phyloP scores from a whole-genome alignment of 2,888 invertebrate genomes.

The Eilema griseolum region DNA sequence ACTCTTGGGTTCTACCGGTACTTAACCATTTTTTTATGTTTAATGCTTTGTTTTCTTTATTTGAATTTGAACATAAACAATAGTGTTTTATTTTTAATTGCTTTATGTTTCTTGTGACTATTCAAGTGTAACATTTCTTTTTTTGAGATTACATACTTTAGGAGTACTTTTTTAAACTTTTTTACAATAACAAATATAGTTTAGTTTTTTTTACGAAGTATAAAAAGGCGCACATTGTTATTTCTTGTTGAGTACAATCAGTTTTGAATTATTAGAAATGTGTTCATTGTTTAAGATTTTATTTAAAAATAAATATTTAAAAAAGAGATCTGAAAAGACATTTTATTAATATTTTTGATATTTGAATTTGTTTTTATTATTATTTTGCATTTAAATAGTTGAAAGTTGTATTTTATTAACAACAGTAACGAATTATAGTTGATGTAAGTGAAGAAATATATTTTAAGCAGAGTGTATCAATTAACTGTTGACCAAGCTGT shows the following conservation, averaged over 20 bases:
- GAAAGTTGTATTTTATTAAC: constrained; percentile 18
- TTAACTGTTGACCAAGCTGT: constrained; percentile 43
- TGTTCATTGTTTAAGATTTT: constrained; percentile 37
- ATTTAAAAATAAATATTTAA: too few species aligned
- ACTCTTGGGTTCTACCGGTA: too few species aligned
- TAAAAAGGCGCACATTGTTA: constrained; percentile 20
- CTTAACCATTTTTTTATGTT: too few species aligned
- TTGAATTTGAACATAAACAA: constrained; percentile 5
- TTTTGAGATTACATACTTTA: constrained; percentile 16
- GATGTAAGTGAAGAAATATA: constrained; percentile 25
- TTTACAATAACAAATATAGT: constrained; percentile 11
- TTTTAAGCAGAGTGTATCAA: constrained; percentile 32
- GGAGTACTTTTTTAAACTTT: constrained; percentile 16
- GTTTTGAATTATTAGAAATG: constrained; percentile 39
- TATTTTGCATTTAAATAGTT: constrained; percentile 25
- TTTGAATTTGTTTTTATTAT: constrained; percentile 35
- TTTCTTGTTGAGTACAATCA: constrained; percentile 30
- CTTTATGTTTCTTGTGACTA: not conserved
- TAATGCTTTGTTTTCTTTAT: constrained; percentile 30
- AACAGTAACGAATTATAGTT: constrained; percentile 25
- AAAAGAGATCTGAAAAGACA: constrained; percentile 44
- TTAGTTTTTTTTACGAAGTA: constrained; percentile 12
- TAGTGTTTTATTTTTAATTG: not conserved
- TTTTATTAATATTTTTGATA: constrained; percentile 39
- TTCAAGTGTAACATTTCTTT: constrained; percentile 12